These are phyloP conservation scores for Copsychus sechellarum DNA, from an alignment of 2,113 vertebrate species.

Conservation along the genomic window DNA sequence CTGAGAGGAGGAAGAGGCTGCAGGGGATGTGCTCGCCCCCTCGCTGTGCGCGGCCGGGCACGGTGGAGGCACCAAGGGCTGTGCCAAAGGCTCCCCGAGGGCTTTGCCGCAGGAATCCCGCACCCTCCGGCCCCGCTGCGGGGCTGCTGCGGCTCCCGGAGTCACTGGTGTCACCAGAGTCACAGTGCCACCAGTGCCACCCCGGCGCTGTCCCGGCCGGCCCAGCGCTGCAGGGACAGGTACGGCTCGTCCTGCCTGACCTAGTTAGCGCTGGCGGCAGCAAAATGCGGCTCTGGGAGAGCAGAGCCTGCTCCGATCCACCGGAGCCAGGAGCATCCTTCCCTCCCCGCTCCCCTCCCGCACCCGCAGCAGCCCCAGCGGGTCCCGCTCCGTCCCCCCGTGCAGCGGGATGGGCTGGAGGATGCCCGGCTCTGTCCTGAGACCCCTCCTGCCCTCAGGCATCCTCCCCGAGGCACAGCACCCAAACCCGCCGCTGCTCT, in stretches of 20 bases:
- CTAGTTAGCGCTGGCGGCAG: neutral
- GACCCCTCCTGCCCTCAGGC: neutral
- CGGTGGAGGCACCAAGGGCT: rapidly evolving
- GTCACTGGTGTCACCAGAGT: rapidly evolving
- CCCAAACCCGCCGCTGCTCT: neutral
- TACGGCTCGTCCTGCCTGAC: neutral
- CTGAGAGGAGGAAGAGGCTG: neutral
- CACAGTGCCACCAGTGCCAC: no score
- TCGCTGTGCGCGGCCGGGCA: rapidly evolving
- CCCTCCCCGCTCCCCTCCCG: neutral
- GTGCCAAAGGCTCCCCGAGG: rapidly evolving
- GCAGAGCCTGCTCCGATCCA: neutral
- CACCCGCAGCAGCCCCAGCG: rapidly evolving
- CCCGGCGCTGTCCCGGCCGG: neutral
- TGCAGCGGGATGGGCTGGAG: rapidly evolving
- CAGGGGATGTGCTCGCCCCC: neutral
- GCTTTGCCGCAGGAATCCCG: neutral
- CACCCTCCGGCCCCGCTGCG: neutral
- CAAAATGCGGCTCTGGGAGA: neutral
- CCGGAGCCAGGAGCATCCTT: no score
- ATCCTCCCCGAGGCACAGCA: neutral
- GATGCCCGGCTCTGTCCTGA: neutral
- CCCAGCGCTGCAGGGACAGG: neutral
- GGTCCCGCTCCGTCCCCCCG: rapidly evolving
- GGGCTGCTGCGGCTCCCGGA: rapidly evolving